These are phyloP conservation scores for Smittia aterrima DNA, from an alignment of 2,888 invertebrate species.

Conservation along the genomic window DNA sequence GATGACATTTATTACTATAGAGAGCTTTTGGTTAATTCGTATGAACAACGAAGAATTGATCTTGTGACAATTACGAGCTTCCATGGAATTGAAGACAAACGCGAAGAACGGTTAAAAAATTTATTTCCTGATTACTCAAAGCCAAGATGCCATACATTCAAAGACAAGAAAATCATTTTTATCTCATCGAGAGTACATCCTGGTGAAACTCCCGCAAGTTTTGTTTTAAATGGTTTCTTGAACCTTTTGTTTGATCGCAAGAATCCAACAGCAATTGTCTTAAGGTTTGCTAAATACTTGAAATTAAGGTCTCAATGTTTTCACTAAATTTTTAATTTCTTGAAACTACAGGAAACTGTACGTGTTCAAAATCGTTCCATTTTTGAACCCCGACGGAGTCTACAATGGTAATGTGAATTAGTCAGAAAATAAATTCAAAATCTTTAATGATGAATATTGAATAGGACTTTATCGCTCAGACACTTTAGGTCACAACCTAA, in stretches of 20 bases:
- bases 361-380: conserved; percentile 87
- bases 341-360: conserved; percentile 57
- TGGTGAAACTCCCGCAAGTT: conserved; percentile 88
- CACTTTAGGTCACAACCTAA: conserved; percentile 82
- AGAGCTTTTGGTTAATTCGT: conserved; percentile 74
- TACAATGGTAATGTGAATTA: too few relatives aligned
- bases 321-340: neutral
- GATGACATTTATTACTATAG: conserved; percentile 82
- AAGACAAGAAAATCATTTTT: conserved; percentile 79
- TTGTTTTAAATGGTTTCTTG: conserved; percentile 85
- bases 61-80: conserved; percentile 79
- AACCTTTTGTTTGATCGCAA: conserved; percentile 72
- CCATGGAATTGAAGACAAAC: conserved; percentile 69
- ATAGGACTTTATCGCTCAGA: conserved; percentile 87
- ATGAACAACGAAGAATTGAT: conserved; percentile 76
- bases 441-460: too few relatives aligned
- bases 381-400: conserved; percentile 90
- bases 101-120: conserved; percentile 69
- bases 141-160: conserved; percentile 71
- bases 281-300: conserved; percentile 54
- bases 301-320: neutral
- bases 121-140: conserved; percentile 69
- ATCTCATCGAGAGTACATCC: conserved; percentile 88
- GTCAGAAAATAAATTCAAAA: too few relatives aligned
- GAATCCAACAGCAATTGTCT: conserved; percentile 70